A percentile compares a stretch with the other conserved stretches of the same genome.
Conservation (phyloP, 2,888 invertebrate genomes). For the Cantharis rufa region DNA sequence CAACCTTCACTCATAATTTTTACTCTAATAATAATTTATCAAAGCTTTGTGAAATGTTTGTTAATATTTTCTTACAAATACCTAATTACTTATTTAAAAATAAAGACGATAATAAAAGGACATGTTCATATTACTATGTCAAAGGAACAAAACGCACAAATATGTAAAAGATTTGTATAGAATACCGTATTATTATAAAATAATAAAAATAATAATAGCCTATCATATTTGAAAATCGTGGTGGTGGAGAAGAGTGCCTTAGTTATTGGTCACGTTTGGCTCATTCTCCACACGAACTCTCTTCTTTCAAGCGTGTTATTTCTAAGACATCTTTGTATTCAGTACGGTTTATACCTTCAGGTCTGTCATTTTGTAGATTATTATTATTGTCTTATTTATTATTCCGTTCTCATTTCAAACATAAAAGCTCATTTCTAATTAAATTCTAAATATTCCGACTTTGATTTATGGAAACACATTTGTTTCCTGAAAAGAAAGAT, state of each 20-base stretch:
- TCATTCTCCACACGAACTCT: slow-evolving; percentile 38
- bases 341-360: slow-evolving; percentile 36
- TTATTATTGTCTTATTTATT: slow-evolving; percentile 38
- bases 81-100: neutral
- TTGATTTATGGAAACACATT: slow-evolving; percentile 27
- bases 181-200: neutral
- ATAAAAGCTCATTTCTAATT: slow-evolving; percentile 34
- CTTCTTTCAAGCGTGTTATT: slow-evolving; percentile 38
- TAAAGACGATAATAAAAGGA: neutral
- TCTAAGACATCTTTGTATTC: slow-evolving; percentile 36
- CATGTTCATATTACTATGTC: neutral
- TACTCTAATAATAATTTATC: neutral
- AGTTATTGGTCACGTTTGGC: slow-evolving; percentile 37
- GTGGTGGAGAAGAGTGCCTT: slow-evolving; percentile 8
- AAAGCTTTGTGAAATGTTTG: neutral
- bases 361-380: slow-evolving; percentile 33
- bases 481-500: neutral
- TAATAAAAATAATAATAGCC: neutral
- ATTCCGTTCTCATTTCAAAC: slow-evolving; percentile 32
- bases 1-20: neutral
- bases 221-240: slow-evolving; percentile 13
- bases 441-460: slow-evolving; percentile 27
- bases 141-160: neutral
- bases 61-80: neutral
- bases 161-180: neutral